Conservation (phyloP, 2,888 invertebrate genomes). For the Oasisia sp. region DNA sequence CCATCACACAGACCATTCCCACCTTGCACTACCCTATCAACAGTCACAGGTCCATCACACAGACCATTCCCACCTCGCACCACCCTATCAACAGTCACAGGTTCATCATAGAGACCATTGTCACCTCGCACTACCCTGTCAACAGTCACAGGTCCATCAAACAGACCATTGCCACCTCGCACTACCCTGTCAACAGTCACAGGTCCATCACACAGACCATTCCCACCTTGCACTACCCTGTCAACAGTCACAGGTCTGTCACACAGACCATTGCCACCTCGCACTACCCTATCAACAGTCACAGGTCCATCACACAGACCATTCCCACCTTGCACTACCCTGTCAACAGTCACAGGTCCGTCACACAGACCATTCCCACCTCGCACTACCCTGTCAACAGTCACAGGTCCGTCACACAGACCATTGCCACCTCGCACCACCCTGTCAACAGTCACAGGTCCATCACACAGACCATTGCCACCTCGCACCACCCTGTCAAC, state of each 20-base stretch:
- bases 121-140: slow-evolving; percentile 61
- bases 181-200: slow-evolving; percentile 56
- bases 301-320: slow-evolving; percentile 56
- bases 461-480: slow-evolving; percentile 60
- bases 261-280: slow-evolving; percentile 60
- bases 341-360: slow-evolving; percentile 53
- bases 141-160: slow-evolving; percentile 54
- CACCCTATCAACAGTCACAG: slow-evolving; percentile 52
- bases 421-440: slow-evolving; percentile 59
- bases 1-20: slow-evolving; percentile 62
- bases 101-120: slow-evolving; percentile 58
- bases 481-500: slow-evolving; percentile 59
- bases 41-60: slow-evolving; percentile 54
- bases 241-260: slow-evolving; percentile 53
- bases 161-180: slow-evolving; percentile 59
- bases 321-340: slow-evolving; percentile 60
- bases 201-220: slow-evolving; percentile 57
- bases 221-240: slow-evolving; percentile 61
- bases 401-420: slow-evolving; percentile 55
- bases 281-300: slow-evolving; percentile 53
- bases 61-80: slow-evolving; percentile 60
- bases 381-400: slow-evolving; percentile 54
- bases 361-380: slow-evolving; percentile 61
- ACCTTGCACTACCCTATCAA: slow-evolving; percentile 58
- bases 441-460: slow-evolving; percentile 53